phyloP scores from a whole-genome alignment of 2,888 invertebrate species.

The Gerris lacustris region DNA sequence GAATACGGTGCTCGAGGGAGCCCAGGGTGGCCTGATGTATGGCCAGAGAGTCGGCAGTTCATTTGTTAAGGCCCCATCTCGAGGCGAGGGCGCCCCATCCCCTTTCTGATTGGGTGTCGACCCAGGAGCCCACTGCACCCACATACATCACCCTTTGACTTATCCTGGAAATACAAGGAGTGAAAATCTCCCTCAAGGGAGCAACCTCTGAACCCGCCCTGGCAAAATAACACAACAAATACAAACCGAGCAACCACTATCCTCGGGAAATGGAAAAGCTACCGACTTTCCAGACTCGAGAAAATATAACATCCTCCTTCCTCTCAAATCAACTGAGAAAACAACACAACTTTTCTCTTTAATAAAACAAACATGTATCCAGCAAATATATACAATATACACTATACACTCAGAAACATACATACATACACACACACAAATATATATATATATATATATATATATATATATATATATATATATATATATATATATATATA shows the following conservation, averaged over 20 bases:
- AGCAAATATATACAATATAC: too few species aligned
- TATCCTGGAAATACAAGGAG: not conserved
- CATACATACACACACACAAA: too few species aligned
- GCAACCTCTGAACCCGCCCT: not conserved
- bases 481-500: too few species aligned
- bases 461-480: too few species aligned
- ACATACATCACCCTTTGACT: constrained; percentile 2
- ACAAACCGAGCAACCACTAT: not conserved
- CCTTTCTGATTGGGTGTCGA: not conserved
- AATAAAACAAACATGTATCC: too few species aligned
- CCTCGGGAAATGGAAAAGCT: not conserved
- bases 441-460: too few species aligned
- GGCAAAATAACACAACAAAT: not conserved
- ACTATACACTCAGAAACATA: too few species aligned
- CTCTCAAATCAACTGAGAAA: too few species aligned
- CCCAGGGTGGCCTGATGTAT: not conserved
- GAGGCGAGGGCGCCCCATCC: not conserved
- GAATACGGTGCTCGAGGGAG: not conserved
- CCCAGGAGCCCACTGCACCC: not conserved
- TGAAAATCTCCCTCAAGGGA: not conserved
- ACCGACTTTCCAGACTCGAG: too few species aligned
- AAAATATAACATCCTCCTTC: too few species aligned
- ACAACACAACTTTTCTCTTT: too few species aligned
- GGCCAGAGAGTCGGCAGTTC: not conserved
- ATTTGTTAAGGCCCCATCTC: not conserved